phyloP scores from a whole-genome alignment of 2,113 vertebrate genomes.

The Laterallus jamaicensis region DNA sequence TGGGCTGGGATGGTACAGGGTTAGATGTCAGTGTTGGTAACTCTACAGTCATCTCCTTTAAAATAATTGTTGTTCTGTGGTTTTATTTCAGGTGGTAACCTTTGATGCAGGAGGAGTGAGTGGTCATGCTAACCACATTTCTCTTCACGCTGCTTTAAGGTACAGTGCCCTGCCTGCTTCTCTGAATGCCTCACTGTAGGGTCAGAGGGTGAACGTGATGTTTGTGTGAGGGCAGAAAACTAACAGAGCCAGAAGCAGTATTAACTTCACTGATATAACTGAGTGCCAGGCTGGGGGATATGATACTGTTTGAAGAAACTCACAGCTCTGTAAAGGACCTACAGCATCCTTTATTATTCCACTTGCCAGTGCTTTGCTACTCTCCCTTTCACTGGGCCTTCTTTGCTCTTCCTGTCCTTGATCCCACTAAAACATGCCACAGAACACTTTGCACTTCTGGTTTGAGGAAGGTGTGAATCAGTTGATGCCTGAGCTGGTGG shows the following conservation, averaged over 20 bases:
- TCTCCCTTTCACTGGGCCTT: neutral
- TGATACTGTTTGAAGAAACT: neutral
- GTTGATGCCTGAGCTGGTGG: neutral
- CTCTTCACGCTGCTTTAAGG: slow-evolving; percentile 86
- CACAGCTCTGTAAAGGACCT: neutral
- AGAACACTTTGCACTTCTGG: neutral
- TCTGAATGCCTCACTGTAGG: neutral
- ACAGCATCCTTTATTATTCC: neutral
- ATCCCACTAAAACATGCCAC: neutral
- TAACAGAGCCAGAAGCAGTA: neutral
- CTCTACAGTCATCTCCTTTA: neutral
- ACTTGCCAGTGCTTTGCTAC: neutral
- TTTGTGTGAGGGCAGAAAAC: neutral
- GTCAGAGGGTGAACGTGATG: neutral
- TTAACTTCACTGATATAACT: neutral
- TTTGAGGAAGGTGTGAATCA: neutral
- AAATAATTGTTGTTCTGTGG: neutral
- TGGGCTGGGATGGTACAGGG: neutral
- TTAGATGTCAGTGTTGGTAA: neutral
- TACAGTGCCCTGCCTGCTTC: slow-evolving; percentile 32
- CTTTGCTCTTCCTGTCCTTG: neutral
- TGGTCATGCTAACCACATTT: slow-evolving; percentile 88
- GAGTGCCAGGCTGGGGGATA: neutral
- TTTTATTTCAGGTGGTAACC: slow-evolving; percentile 87
- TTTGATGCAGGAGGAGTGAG: slow-evolving; percentile 92